A percentile compares a stretch with the other conserved stretches of the same genome.
Evolutionary conservation across 2,113 vertebrate genomes (phyloP).

Genomic region (Proterorhinus semilunaris): DNA sequence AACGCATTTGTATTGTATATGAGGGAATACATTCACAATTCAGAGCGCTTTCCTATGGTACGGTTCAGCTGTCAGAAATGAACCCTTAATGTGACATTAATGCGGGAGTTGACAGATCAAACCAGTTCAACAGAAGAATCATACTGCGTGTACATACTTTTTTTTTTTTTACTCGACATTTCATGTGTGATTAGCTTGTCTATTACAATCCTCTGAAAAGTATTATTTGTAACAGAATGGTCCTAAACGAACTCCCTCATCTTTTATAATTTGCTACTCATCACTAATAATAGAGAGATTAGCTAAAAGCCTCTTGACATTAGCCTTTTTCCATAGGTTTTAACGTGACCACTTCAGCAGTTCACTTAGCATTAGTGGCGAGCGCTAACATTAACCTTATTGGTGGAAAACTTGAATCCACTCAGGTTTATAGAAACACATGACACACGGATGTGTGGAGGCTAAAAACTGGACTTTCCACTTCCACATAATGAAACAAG

Average conservation of each 20-base stretch:
- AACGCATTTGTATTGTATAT: no score
- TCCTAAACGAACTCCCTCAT: no score
- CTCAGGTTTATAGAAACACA: conserved; percentile 37
- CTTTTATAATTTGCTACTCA: no score
- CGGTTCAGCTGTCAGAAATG: no score
- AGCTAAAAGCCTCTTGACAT: conserved; percentile 16
- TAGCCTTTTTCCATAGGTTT: conserved; percentile 24
- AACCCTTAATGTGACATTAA: not conserved
- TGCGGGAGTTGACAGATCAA: not conserved
- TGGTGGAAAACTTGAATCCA: conserved; percentile 5
- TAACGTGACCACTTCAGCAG: conserved; percentile 14
- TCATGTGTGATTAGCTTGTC: no score
- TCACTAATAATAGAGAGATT: not conserved
- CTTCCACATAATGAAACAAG: conserved; percentile 14
- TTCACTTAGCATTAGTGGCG: conserved; percentile 31
- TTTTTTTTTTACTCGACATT: no score
- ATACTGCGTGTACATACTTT: no score
- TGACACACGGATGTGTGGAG: conserved; percentile 13
- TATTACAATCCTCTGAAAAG: no score
- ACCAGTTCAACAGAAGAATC: not conserved
- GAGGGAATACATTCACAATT: no score
- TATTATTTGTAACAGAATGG: no score
- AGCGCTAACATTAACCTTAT: conserved; percentile 18
- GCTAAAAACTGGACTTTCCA: conserved; percentile 32
- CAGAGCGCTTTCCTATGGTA: no score